Base-by-base conservation (phyloP, 2,797 vertebrate genomes). In the Carcharodon carcharias region DNA sequence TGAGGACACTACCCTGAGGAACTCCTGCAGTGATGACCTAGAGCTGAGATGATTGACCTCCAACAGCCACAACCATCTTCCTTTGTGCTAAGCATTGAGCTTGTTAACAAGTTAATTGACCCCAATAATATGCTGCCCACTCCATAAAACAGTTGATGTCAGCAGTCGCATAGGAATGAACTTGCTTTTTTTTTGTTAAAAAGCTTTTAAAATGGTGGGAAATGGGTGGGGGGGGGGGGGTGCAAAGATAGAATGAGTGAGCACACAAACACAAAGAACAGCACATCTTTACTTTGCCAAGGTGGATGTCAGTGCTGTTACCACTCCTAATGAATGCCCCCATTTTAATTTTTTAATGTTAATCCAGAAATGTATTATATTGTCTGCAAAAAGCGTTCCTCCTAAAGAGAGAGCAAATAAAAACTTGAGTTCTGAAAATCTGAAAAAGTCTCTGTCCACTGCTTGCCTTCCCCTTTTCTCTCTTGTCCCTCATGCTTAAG, bases 391-490 rank as follows among this genome's bases (percentile, higher is more conserved):
- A 97, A 97, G 96, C 96, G 97, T 97, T 97, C 95, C 3, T 96
- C 93, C 96, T 26, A 7, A 54, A 88, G 9, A 61, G 97, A 97
- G 96, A 96, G 96, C 96, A 80, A 87, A 96, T 89, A 87, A 96
- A 96, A 97, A 97, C 97, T 97, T 97, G 97, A 98, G 97, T 97
- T 97, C 96, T 80, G 69, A 96, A 97, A 98, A 98, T 98, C 97
- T 97, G 98, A 98, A 94, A 23, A 67, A 94, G 61, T 40, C n/a
- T 35, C 58, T 45, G 63, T 7, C 35, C 61, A 92, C 28, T 92
- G 89, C n/a, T 92, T 92, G 56, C 35, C 56, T 61, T 61, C 23
- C 58, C 58, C 28, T 65, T n/a, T 61, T 18, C 61, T n/a, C 58
- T 23, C 61, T 40, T 6, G 5, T 40, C 23, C 18, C 61, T 0